Evolutionary conservation across 2,888 invertebrate species (phyloP), one percentile per base, ranked within the genome.

Genomic region (Lochmaea capreae): DNA sequence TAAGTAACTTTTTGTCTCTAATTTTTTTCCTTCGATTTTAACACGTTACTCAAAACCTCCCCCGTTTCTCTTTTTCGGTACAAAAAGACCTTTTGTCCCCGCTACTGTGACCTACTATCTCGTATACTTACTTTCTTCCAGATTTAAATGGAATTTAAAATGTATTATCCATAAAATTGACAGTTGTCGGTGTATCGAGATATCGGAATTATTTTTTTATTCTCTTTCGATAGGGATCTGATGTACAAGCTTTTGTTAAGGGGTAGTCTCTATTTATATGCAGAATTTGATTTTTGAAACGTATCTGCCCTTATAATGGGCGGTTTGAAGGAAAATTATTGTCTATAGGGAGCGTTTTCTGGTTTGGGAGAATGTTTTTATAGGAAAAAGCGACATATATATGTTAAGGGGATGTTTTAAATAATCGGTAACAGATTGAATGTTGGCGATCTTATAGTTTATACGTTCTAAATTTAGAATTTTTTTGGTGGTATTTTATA

Each of bases 121-220:
- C 62, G 5, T 18, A 63, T 43, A 68, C 65, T 70, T 71, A 58
- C 39, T 62, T 74, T 71, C 71, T 59, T 71, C 62, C 67, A 76
- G 71, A 76, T 75, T 67, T 68, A 73, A 79, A 77, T 77, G 77
- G 79, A 76, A 77, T 79, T 78, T 75, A 75, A 76, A 79, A 78
- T 71, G 76, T 74, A 77, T 76, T 78, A 73, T 75, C 76, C 77
- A 72, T 76, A 76, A 78, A 78, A 67, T 73, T 75, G 76, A 77
- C 77, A 74, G 74, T 75, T 72, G 59, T 62, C 70, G 68, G 69
- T 76, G 75, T 71, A 71, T 73, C 65, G 57, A 59, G 69, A 65
- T 69, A 75, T 62, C 68, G 59, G 61, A 68, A 75, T 72, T 69
- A 72, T 75, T 72, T 75, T 71, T 75, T 72, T 75, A 75, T 75